Percentiles rank a stretch among this genome's conserved stretches.
phyloP scores from a whole-genome alignment of 2,797 vertebrate species.

The Phataginus tetradactyla region DNA sequence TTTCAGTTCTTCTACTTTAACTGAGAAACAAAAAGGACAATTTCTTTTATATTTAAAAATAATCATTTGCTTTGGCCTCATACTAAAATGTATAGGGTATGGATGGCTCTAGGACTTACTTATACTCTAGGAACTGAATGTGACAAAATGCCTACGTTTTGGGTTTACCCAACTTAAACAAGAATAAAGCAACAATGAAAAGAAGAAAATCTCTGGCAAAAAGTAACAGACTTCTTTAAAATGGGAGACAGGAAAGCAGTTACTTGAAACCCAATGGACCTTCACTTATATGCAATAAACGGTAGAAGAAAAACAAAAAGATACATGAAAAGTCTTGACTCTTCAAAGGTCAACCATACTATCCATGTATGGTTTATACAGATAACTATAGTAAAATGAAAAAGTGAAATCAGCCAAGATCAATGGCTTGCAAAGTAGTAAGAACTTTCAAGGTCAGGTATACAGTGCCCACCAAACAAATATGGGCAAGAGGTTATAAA shows the following conservation, averaged over 20 bases:
- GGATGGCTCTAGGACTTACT: neutral
- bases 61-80: neutral
- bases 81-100: neutral
- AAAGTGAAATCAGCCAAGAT: neutral
- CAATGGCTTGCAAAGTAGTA: neutral
- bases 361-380: neutral
- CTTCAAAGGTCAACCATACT: neutral
- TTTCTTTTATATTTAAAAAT: neutral
- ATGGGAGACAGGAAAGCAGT: neutral
- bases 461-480: neutral
- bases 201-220: neutral
- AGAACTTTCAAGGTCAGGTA: neutral
- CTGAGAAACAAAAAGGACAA: neutral
- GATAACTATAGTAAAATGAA: neutral
- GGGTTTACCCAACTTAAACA: conserved; percentile 11
- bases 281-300: neutral
- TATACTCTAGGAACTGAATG: neutral
- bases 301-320: neutral
- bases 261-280: neutral
- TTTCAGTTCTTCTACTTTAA: conserved; percentile 1
- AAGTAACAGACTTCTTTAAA: neutral
- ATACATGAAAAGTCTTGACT: neutral
- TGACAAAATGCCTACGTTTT: neutral
- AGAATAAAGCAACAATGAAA: neutral
- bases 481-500: neutral